Base-by-base conservation (phyloP, 1,140 invertebrate genomes). In the Diachasma alloeum region DNA sequence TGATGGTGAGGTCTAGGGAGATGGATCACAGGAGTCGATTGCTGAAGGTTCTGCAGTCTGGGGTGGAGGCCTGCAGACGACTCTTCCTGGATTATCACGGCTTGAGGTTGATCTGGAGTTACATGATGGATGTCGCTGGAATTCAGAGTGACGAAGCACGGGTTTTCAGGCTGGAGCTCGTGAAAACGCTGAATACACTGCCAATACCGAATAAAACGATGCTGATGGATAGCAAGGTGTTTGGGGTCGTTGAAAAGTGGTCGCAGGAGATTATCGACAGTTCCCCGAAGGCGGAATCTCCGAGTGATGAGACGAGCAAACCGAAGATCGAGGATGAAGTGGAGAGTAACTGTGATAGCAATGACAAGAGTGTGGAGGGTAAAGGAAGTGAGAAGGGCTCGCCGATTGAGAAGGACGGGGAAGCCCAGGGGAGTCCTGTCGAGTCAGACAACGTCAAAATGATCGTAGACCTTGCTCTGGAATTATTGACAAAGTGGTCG, bases 61-160 rank as follows among this genome's bases (percentile, higher is more conserved):
- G 94, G 0, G 95, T 96, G 83, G 88, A 95, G 75, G 94, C 93
- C 0, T 99, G 93, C 89, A 93, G 95, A 17, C 90, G 97, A 31
- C 91, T 99, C 31, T 98, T 99, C 87, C 90, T 99, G 15, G 97
- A 98, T 90, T 99, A 99, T 90, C 96, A 98, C 85, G 97, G 97
- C 0, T 90, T 99, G 36, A 91, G 95, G 10, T 88, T 99, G 26
- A 91, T 99, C 48, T 97, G 97, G 91, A 96, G 95, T 53, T 99
- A 97, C 93, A 98, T 98, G 92, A 92, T 93, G 80, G 94, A 95
- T 83, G 91, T 93, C 10, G 90, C 91, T 11, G 83, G 81, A 31
- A 81, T 84, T 22, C 78, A 85, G 86, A 73, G 90, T 90, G 81
- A 93, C 83, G 89, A 93, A 86, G 93, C 83, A 37, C 82, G 87